A percentile compares a stretch with the other conserved stretches of the same genome.
These are phyloP conservation scores for Chlamydotis undulata DNA, from an alignment of 2,113 vertebrate genomes.

Conservation along the genomic window DNA sequence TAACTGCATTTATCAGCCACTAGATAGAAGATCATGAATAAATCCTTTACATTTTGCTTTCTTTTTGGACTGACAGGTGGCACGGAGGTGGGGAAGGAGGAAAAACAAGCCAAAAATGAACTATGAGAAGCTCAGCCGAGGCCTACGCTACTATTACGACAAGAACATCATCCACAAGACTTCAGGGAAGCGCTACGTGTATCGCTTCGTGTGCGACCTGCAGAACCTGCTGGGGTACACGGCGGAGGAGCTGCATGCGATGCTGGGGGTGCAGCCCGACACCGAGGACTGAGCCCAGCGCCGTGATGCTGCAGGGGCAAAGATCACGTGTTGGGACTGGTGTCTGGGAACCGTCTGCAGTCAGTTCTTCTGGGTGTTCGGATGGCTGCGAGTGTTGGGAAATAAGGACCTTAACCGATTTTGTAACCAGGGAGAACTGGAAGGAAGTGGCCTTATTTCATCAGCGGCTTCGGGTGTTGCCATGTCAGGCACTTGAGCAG, in stretches of 20 bases:
- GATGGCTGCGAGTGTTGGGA: slow-evolving; percentile 7
- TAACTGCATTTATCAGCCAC: not conserved
- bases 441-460: slow-evolving; percentile 60
- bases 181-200: slow-evolving; percentile 88
- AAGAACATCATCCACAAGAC: slow-evolving; percentile 95
- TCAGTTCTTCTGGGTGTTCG: not conserved
- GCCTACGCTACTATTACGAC: slow-evolving; percentile 89
- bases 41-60: not conserved
- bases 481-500: not conserved
- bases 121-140: slow-evolving; percentile 91
- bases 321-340: not conserved
- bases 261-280: slow-evolving; percentile 88
- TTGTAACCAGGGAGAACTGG: not conserved
- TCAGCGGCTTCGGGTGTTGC: not conserved
- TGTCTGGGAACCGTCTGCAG: not conserved
- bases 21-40: not conserved
- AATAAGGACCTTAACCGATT: slow-evolving; percentile 39
- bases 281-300: slow-evolving; percentile 81
- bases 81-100: slow-evolving; percentile 86
- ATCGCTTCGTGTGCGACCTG: slow-evolving; percentile 90
- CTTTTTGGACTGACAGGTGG: slow-evolving; percentile 73
- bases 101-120: slow-evolving; percentile 96
- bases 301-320: not conserved
- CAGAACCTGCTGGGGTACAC: slow-evolving; percentile 87
- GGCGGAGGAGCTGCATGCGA: slow-evolving; percentile 85